Evolutionary conservation across 2,113 vertebrate genomes (phyloP).

Genomic region (Chionodraco myersi): DNA sequence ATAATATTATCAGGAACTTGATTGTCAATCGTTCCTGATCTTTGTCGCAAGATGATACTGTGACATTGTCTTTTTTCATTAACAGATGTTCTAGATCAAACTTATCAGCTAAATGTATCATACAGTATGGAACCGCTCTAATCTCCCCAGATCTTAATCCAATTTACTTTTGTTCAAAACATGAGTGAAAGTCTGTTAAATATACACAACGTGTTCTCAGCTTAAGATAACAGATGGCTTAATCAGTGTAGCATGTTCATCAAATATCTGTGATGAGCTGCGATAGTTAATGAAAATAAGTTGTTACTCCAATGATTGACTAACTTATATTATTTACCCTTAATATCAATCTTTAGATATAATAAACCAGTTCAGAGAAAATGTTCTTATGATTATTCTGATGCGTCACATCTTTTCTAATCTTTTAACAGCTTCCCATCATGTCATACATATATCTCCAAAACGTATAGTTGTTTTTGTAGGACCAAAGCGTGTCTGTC

Average conservation of each 20-base stretch:
- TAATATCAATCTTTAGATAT: not conserved
- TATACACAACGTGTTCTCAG: constrained; percentile 18
- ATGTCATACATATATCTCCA: not conserved
- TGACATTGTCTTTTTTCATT: constrained; percentile 55
- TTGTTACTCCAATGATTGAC: not conserved
- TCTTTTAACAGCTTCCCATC: not conserved
- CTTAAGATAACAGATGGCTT: constrained; percentile 35
- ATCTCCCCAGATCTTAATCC: constrained; percentile 60
- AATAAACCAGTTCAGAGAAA: not conserved
- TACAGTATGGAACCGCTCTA: constrained; percentile 30
- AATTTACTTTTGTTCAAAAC: constrained; percentile 41
- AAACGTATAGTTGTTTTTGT: constrained; percentile 8
- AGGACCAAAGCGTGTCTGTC: constrained; percentile 2
- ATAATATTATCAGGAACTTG: not conserved
- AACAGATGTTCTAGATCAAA: constrained; percentile 52
- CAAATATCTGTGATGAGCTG: constrained; percentile 11
- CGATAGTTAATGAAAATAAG: constrained; percentile 5
- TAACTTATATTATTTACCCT: not conserved
- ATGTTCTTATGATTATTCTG: not conserved
- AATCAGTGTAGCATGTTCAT: constrained; percentile 28
- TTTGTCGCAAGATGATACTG: constrained; percentile 17
- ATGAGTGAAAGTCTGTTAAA: constrained; percentile 17
- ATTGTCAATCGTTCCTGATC: constrained; percentile 24
- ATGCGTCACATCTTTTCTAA: not conserved
- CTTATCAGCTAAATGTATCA: constrained; percentile 42